Percentiles rank a stretch among this genome's conserved stretches.
These are phyloP conservation scores for Anodontia alba DNA, from an alignment of 2,888 invertebrate species.

Conservation along the genomic window DNA sequence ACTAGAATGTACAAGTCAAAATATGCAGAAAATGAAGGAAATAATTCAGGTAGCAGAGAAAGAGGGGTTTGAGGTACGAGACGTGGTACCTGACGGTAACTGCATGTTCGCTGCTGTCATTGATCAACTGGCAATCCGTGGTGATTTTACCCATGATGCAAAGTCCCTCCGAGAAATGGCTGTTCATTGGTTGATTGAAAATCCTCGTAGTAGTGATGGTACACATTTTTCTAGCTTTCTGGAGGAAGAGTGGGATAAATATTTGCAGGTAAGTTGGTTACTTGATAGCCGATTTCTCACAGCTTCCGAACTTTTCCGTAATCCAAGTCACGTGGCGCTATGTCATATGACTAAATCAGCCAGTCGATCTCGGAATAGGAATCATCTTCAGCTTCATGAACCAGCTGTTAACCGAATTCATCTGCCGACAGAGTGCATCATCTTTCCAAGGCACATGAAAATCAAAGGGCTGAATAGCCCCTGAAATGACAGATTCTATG, in stretches of 20 bases:
- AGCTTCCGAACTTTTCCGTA: no score
- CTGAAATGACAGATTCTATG: no score
- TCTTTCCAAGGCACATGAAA: no score
- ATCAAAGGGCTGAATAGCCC: no score
- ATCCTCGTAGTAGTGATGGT: constrained; percentile 58
- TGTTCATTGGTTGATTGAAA: constrained; percentile 47
- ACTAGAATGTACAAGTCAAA: constrained; percentile 59
- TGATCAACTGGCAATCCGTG: constrained; percentile 57
- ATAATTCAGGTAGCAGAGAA: constrained; percentile 47
- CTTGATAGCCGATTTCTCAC: no score
- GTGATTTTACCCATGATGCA: constrained; percentile 35
- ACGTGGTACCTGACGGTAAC: constrained; percentile 66
- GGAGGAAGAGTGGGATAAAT: constrained; percentile 61
- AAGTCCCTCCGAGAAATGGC: constrained; percentile 55
- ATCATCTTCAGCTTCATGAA: no score
- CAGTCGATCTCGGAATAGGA: no score
- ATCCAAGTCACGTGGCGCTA: no score
- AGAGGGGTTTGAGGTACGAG: constrained; percentile 51
- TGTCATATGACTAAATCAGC: no score
- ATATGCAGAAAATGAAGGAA: constrained; percentile 48
- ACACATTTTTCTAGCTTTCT: constrained; percentile 61
- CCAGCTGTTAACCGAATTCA: no score
- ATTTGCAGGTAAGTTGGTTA: constrained; percentile 44
- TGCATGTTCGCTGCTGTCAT: constrained; percentile 69
- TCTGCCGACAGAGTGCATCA: no score